Evolutionary conservation across 2,113 vertebrate genomes (phyloP).

Genomic region (Petroica traversi): DNA sequence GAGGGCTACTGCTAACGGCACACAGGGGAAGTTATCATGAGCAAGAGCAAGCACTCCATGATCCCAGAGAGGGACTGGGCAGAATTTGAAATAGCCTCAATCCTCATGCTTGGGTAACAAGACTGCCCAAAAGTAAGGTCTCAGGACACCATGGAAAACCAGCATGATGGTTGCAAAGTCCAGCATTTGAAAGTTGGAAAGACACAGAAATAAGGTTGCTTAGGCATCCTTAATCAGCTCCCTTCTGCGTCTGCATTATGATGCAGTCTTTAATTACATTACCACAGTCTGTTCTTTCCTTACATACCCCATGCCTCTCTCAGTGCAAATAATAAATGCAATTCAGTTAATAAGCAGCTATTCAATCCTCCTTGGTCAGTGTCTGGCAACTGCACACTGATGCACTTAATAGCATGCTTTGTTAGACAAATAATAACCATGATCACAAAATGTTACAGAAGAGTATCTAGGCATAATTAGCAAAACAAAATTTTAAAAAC

Average conservation of each 20-base stretch:
- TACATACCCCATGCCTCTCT: neutral
- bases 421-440: neutral
- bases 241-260: neutral
- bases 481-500: neutral
- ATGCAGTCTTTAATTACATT: conserved; percentile 39
- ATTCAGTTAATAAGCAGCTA: neutral
- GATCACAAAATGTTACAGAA: neutral
- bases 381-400: neutral
- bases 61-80: neutral
- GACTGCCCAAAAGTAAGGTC: neutral
- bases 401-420: neutral
- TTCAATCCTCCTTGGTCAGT: conserved; percentile 16
- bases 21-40: neutral
- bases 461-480: neutral
- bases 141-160: neutral
- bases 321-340: neutral
- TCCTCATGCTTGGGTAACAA: neutral
- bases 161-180: neutral
- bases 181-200: neutral
- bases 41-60: neutral
- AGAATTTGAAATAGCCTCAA: neutral
- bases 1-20: neutral
- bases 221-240: neutral
- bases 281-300: neutral
- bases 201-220: neutral